These are phyloP conservation scores for Endomychus coccineus DNA, from an alignment of 2,888 invertebrate species.

Conservation along the genomic window DNA sequence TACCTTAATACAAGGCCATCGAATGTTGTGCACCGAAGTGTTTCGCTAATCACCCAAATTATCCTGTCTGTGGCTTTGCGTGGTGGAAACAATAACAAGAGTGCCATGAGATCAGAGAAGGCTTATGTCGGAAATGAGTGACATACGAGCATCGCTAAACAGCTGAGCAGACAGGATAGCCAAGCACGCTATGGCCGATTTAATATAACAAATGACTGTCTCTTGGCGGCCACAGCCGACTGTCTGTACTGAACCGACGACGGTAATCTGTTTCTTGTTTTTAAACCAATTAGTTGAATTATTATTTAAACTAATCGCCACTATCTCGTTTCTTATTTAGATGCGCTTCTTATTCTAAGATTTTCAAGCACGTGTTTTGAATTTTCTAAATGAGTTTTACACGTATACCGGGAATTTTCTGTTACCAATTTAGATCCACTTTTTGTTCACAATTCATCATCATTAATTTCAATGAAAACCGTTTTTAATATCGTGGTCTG, in stretches of 20 bases:
- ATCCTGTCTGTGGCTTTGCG: constrained; percentile 1
- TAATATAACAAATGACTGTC: constrained; percentile 45
- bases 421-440: background rate
- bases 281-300: constrained; percentile 45
- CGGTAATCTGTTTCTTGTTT: constrained; percentile 37
- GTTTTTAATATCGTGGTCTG: background rate
- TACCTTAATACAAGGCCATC: no score
- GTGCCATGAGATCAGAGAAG: constrained; percentile 26
- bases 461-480: no score
- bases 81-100: constrained; percentile 9
- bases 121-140: constrained; percentile 45
- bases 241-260: constrained; percentile 37
- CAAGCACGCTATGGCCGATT: constrained; percentile 45
- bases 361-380: constrained; percentile 16
- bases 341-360: constrained; percentile 8
- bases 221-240: constrained; percentile 39
- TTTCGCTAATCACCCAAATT: constrained; percentile 13
- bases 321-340: constrained; percentile 17
- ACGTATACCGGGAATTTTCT: no score
- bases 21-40: no score
- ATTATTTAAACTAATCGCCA: constrained; percentile 40
- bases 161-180: constrained; percentile 44
- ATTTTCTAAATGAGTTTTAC: constrained; percentile 13
- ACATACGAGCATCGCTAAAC: constrained; percentile 46
- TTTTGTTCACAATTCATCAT: no score